Evolutionary conservation across 2,888 invertebrate species (phyloP), one percentile per base, ranked within the genome.

Genomic region (Auanema sp.): DNA sequence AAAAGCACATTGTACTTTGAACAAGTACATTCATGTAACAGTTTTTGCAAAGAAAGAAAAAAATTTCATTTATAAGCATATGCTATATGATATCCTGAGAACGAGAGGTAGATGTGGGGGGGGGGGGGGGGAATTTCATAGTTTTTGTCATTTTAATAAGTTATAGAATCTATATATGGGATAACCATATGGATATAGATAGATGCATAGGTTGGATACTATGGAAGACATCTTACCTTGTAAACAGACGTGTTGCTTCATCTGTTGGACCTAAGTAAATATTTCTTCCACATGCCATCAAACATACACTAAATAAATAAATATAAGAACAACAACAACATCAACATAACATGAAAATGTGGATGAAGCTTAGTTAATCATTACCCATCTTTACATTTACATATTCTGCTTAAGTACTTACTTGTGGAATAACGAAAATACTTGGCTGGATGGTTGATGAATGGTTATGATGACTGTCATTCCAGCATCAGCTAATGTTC

Each of bases 401-500:
- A 33, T 5, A 33, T 5, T 5, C 33, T 3, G 33, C 33, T 33
- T 8, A 33, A 33, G 33, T 33, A 33, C 72, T 62, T 69, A 85
- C 82, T 85, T 91, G 85, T 93, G 92, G 82, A 95, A 95, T 86
- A 93, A 89, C 16, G 91, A 89, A 83, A 91, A 94, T 18, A 87
- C 84, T 84, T 94, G 93, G 0, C 93, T 93, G 0, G 92, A 92
- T 0, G 95, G 95, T 85, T 96, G 95, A 86, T 95, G 95, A 70
- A 96, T 92, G 0, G 95, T 95, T 79, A 91, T 90, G 21, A 95
- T 88, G 56, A 95, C 90, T 0, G 94, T 94, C 86, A 92, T 93
- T 42, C 93, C 93, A 75, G 89, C 60, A n/a, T 74, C 71, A 1
- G 77, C 77, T 42, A 77, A 47, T 40, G 58, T 40, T 14, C 74